phyloP scores from a whole-genome alignment of 2,113 vertebrate species.

The Ranitomeya variabilis region DNA sequence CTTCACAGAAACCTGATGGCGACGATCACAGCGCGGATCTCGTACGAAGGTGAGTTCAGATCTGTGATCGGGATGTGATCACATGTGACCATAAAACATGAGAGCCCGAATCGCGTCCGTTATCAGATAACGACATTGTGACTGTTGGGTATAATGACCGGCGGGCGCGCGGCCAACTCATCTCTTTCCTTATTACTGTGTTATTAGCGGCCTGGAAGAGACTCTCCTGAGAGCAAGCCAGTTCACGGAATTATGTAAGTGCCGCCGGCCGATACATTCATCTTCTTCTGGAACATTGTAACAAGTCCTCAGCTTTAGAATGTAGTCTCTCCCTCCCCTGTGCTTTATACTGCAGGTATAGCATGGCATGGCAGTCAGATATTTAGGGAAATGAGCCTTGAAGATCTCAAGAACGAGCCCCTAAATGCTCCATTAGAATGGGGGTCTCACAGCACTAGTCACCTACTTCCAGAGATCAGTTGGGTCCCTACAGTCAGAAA shows the following conservation, averaged over 20 bases:
- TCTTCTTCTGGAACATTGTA: no score
- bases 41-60: background rate
- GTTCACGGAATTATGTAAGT: constrained; percentile 33
- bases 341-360: no score
- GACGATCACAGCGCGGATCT: background rate
- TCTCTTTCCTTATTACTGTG: constrained; percentile 18
- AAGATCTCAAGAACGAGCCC: no score
- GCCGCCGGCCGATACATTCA: background rate
- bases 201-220: constrained; percentile 29
- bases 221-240: constrained; percentile 31
- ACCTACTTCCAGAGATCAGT: no score
- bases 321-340: no score
- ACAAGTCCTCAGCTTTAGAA: no score
- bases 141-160: background rate
- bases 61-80: background rate
- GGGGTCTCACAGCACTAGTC: no score
- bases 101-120: background rate
- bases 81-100: background rate
- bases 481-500: no score
- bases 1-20: background rate
- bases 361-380: no score
- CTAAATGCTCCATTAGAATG: no score
- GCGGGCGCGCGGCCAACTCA: background rate
- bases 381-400: no score
- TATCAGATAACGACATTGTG: background rate